Evolutionary conservation across 2,888 invertebrate species (phyloP).

Genomic region (Drosophila aldrichi): DNA sequence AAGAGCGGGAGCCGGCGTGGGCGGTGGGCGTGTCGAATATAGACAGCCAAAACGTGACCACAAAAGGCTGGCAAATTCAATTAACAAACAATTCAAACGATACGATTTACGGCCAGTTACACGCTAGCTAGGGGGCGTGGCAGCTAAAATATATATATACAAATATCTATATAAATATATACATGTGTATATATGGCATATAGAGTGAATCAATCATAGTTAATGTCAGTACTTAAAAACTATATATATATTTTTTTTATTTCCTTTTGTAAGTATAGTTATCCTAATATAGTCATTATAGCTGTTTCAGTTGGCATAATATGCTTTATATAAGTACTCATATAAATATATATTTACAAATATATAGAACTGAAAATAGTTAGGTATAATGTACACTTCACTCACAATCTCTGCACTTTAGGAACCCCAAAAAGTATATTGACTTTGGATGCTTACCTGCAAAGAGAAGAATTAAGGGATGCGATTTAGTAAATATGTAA

Average conservation of each 20-base stretch:
- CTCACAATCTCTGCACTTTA: not conserved
- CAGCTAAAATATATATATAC: not conserved
- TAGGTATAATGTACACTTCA: not conserved
- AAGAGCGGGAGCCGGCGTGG: not conserved
- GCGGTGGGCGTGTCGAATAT: constrained; percentile 31
- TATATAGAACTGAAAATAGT: not conserved
- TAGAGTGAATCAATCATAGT: not conserved
- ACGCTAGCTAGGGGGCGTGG: not conserved
- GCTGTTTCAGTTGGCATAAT: not conserved
- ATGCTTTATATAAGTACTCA: not conserved
- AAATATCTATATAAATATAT: not conserved
- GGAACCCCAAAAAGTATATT: too few species aligned
- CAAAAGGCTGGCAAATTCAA: constrained; percentile 61
- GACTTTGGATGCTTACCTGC: constrained; percentile 36
- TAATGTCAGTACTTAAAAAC: not conserved
- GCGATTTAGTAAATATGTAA: too few species aligned
- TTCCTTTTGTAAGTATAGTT: not conserved
- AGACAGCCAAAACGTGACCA: constrained; percentile 61
- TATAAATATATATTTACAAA: not conserved
- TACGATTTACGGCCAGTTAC: constrained; percentile 1
- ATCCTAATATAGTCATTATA: not conserved
- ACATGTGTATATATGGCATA: too few species aligned
- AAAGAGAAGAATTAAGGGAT: constrained; percentile 26
- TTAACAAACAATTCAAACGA: constrained; percentile 57
- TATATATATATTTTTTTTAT: not conserved